These are phyloP conservation scores for Pelobates cultripes DNA, from an alignment of 2,797 vertebrate genomes.

Conservation along the genomic window DNA sequence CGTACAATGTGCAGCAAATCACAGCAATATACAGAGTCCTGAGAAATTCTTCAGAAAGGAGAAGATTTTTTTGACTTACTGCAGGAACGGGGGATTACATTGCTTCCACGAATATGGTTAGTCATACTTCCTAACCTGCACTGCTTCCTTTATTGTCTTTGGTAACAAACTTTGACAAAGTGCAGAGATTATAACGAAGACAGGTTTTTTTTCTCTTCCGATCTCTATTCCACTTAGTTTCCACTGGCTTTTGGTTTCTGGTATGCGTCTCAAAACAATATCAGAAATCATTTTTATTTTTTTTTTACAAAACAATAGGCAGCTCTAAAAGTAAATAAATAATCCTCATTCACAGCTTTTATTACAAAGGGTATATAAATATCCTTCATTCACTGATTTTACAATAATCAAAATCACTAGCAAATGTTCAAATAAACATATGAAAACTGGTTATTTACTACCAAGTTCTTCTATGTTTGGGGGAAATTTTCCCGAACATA, in stretches of 20 bases:
- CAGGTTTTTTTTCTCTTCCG: conserved; percentile 1
- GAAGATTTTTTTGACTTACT: conserved; percentile 52
- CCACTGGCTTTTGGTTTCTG: conserved; percentile 9
- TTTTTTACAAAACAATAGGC: too few species aligned
- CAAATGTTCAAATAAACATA: too few species aligned
- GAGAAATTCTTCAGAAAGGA: conserved; percentile 1
- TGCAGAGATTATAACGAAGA: conserved; percentile 12
- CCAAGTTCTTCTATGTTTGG: too few species aligned
- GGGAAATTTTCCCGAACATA: too few species aligned
- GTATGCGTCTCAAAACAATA: conserved; percentile 9
- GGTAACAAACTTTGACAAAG: conserved; percentile 20
- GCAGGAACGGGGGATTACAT: conserved; percentile 23
- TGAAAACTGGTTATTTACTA: too few species aligned
- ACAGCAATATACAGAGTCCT: not conserved
- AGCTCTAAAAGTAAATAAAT: too few species aligned
- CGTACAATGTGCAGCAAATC: not conserved
- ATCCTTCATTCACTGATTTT: too few species aligned
- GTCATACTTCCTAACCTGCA: conserved; percentile 43
- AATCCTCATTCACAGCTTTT: too few species aligned
- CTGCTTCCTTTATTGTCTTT: conserved; percentile 23
- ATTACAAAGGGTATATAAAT: too few species aligned
- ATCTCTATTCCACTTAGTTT: not conserved
- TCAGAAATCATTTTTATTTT: conserved; percentile 10
- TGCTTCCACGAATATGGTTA: conserved; percentile 30
- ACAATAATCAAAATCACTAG: too few species aligned